Evolutionary conservation across 2,797 vertebrate species (phyloP).

Genomic region (Sciaenops ocellatus): DNA sequence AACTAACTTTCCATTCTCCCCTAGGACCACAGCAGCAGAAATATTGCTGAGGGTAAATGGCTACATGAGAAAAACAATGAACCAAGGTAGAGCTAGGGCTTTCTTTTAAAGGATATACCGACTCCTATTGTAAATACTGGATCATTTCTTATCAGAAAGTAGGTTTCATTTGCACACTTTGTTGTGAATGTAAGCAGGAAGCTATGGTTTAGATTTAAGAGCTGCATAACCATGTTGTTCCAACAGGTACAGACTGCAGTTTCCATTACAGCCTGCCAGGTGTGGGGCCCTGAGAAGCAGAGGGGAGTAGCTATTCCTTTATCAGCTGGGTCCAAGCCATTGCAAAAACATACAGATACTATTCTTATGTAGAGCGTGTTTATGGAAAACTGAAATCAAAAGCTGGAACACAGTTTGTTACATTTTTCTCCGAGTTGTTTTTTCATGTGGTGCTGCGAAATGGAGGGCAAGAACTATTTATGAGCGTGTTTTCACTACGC

Average conservation of each 20-base stretch:
- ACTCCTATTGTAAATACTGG: conserved; percentile 12
- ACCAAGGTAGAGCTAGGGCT: background rate
- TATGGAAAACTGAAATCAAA: conserved; percentile 7
- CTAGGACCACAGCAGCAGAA: conserved; percentile 44
- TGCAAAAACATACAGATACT: conserved; percentile 10
- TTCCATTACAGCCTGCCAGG: conserved; percentile 41
- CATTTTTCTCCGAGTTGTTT: background rate
- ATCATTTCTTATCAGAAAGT: conserved; percentile 15
- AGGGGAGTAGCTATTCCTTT: conserved; percentile 21
- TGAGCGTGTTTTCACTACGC: conserved; percentile 1
- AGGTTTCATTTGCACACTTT: conserved; percentile 1
- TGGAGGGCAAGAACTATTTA: background rate
- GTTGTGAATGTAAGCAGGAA: conserved; percentile 12
- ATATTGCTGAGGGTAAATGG: conserved; percentile 52
- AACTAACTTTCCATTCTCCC: conserved; percentile 70
- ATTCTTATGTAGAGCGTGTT: conserved; percentile 6
- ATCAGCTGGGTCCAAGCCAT: conserved; percentile 16
- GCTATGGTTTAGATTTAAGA: conserved; percentile 34
- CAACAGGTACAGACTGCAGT: conserved; percentile 45
- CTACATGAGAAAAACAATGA: conserved; percentile 38
- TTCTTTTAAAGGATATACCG: conserved; percentile 11
- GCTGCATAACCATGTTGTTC: conserved; percentile 39
- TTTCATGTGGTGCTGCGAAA: background rate
- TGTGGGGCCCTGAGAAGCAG: conserved; percentile 29
- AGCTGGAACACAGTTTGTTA: background rate